Base-by-base conservation (phyloP, 1,140 invertebrate genomes). In the Drosophila ercepeae region DNA sequence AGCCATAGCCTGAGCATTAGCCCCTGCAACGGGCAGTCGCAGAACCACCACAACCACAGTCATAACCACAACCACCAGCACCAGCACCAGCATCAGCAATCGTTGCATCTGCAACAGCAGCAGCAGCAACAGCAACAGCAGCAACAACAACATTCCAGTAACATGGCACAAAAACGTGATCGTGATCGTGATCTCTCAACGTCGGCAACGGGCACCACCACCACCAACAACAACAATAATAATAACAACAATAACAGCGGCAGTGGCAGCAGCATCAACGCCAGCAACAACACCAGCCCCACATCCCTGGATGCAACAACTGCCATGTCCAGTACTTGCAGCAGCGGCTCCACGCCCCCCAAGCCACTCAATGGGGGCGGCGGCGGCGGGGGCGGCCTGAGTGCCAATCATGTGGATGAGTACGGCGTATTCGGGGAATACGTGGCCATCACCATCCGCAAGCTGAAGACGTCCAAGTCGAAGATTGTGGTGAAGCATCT, bases 401-500 rank as follows among this genome's bases (percentile, higher is more conserved):
- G 67, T 50, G 49, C 68, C 55, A 69, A 54, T 36, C 82, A 89
- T 49, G 83, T 76, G 53, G 89, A 91, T 63, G 89, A 91, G 42
- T 91, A 91, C 46, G 89, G 86, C 0, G 86, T 91, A 19, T 91
- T 91, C 48, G 89, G 89, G 21, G 89, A 91, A 32, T 91, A 91
- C 44, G 89, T 91, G 53, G 89, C 89, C 53, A 89, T 91, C 34
- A 91, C 89, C 57, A 91, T 91, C 78, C 76, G 89, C 14, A 91
- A 91, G 19, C 61, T 91, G 19, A 91, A 91, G 69, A 90, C 89
- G 3, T 64, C 86, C 23, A 91, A 91, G 58, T 88, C 89, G 9
- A 91, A 91, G 67, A 91, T 90, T 4, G 89, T 89, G 32, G 83
- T 91, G 13, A 90, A 91, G 50, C 89, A 91, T 44, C 58, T 91